Conservation (phyloP, 1,140 invertebrate species). For the Marisa cornuarietis region DNA sequence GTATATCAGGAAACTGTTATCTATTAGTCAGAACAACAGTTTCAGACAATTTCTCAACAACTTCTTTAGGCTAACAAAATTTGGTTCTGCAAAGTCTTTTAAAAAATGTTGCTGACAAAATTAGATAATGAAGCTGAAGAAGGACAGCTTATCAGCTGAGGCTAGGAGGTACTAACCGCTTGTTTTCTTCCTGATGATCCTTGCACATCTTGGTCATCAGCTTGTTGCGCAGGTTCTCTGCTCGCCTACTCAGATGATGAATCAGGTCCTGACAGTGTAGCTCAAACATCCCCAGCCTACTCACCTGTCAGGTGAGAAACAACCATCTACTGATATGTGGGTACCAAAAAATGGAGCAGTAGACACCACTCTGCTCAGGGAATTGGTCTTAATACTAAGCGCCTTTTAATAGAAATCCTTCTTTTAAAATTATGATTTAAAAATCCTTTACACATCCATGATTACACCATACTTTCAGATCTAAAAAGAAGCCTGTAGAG, state of each 20-base stretch:
- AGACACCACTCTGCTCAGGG: no score
- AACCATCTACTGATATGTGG: background rate
- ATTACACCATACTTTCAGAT: no score
- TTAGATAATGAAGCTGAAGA: background rate
- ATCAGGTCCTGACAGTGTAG: constrained; percentile 86
- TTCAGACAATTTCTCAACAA: no score
- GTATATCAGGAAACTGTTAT: no score
- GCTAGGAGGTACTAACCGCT: constrained; percentile 72
- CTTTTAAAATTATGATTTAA: no score
- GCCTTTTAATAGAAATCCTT: no score
- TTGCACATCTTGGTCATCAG: constrained; percentile 79
- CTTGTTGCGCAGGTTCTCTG: constrained; percentile 76
- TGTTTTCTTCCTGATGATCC: constrained; percentile 82
- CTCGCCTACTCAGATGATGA: constrained; percentile 74
- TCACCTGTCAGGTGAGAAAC: constrained; percentile 51
- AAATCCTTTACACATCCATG: no score
- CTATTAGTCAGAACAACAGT: no score
- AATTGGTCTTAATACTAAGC: no score
- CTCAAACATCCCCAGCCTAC: constrained; percentile 85
- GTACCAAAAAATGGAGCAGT: no score
- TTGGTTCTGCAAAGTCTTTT: background rate
- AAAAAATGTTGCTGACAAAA: background rate
- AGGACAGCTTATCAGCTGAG: background rate
- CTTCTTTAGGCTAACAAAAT: no score
- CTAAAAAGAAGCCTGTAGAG: no score